These are phyloP conservation scores for Philonicus albiceps DNA, from an alignment of 2,888 invertebrate genomes.

Conservation along the genomic window DNA sequence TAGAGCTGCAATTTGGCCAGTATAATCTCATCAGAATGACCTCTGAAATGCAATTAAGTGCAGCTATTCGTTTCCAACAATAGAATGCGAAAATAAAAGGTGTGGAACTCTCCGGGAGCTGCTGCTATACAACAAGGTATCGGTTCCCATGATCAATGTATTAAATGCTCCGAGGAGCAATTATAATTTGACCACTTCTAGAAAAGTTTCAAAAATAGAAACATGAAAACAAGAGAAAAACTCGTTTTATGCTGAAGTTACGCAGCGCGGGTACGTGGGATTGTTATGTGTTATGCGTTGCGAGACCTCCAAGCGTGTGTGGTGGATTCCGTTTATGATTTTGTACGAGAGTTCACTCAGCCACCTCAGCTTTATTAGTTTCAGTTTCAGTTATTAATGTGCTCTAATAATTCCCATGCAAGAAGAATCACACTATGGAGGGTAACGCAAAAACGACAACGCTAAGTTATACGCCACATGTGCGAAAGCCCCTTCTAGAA, in stretches of 20 bases:
- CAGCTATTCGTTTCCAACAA: not conserved
- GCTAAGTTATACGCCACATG: not conserved
- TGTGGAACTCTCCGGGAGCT: not conserved
- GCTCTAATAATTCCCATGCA: not conserved
- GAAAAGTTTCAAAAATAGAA: constrained; percentile 21
- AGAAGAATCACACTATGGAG: not conserved
- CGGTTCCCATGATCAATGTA: constrained; percentile 6
- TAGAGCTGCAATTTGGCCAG: not conserved
- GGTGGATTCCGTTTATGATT: not conserved
- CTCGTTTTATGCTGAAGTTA: not conserved
- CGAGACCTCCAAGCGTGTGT: not conserved
- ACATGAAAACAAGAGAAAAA: not conserved
- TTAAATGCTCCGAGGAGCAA: constrained; percentile 16
- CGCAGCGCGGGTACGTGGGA: not conserved
- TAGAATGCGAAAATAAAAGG: constrained; percentile 12
- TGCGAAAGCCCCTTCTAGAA: not conserved
- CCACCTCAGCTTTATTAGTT: not conserved
- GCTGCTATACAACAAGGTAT: not conserved
- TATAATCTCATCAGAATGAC: not conserved
- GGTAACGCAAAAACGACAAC: not conserved
- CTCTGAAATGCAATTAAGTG: constrained; percentile 17
- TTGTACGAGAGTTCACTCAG: not conserved
- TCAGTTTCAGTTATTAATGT: not conserved
- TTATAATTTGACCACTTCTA: constrained; percentile 18
- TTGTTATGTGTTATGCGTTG: not conserved